Conservation (phyloP, 2,113 vertebrate species). For the Bothrops jararaca region DNA sequence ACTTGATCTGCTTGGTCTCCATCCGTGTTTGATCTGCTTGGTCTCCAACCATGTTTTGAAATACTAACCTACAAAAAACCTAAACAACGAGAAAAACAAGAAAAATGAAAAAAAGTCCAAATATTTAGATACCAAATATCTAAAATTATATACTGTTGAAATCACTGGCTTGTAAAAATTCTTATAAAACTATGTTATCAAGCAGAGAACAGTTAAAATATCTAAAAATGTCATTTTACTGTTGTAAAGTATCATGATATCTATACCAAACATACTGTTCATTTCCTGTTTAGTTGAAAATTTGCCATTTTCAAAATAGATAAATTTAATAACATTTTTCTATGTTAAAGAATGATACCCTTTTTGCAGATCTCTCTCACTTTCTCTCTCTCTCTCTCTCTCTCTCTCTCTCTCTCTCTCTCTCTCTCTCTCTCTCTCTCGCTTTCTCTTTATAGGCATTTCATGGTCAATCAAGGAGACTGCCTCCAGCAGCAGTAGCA, state of each 20-base stretch:
- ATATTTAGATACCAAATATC: background rate
- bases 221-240: background rate
- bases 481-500: constrained; percentile 69
- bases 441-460: constrained; percentile 76
- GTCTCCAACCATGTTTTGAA: background rate
- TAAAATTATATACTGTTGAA: background rate
- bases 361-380: background rate
- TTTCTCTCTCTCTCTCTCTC: background rate
- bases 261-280: background rate
- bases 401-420: background rate
- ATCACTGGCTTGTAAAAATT: background rate
- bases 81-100: background rate
- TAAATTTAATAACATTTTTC: background rate
- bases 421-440: background rate
- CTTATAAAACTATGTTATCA: background rate
- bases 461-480: constrained; percentile 94
- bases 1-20: background rate
- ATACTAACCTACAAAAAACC: background rate
- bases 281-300: background rate
- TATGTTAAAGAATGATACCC: background rate
- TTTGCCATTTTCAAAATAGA: background rate
- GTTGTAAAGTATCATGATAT: background rate
- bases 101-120: background rate
- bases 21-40: too few relatives aligned
- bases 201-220: background rate